These are phyloP conservation scores for Cancer borealis DNA, from an alignment of 2,888 invertebrate genomes.

Conservation along the genomic window DNA sequence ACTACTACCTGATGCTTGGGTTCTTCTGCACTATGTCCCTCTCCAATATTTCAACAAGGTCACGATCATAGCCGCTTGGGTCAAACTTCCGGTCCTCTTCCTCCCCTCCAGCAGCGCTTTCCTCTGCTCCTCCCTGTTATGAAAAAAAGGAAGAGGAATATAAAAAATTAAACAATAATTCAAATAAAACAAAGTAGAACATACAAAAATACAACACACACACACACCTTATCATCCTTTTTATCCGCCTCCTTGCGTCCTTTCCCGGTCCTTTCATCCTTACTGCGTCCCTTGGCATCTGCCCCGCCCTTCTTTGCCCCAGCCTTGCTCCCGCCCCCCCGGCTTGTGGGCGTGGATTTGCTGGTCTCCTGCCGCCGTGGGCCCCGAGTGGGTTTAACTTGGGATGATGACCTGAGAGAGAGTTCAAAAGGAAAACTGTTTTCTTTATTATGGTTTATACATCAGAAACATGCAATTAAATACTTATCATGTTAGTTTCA, in stretches of 20 bases:
- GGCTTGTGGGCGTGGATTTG: conserved; percentile 49
- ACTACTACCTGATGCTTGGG: conserved; percentile 85
- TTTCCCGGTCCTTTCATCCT: conserved; percentile 73
- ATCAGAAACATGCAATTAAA: too few relatives aligned
- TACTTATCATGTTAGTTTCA: too few relatives aligned
- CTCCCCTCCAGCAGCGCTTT: conserved; percentile 76
- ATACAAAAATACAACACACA: neutral
- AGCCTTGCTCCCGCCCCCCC: conserved; percentile 54
- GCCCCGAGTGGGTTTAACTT: conserved; percentile 76
- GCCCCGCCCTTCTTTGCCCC: conserved; percentile 60
- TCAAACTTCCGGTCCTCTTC: conserved; percentile 83
- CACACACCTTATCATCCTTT: conserved; percentile 71
- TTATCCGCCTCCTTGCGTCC: conserved; percentile 75
- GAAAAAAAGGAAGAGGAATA: neutral
- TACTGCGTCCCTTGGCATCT: conserved; percentile 66
- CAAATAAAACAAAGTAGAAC: neutral
- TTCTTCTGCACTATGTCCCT: conserved; percentile 91
- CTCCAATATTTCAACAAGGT: conserved; percentile 90
- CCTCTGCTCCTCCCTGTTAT: neutral
- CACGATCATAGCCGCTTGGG: conserved; percentile 86
- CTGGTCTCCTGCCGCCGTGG: conserved; percentile 70
- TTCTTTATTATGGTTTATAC: neutral
- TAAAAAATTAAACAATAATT: neutral
- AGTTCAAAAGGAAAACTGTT: neutral
- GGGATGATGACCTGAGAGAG: neutral